Percentiles rank a stretch among this genome's conserved stretches.
These are phyloP conservation scores for Channa striata DNA, from an alignment of 2,797 vertebrate species.

Conservation along the genomic window DNA sequence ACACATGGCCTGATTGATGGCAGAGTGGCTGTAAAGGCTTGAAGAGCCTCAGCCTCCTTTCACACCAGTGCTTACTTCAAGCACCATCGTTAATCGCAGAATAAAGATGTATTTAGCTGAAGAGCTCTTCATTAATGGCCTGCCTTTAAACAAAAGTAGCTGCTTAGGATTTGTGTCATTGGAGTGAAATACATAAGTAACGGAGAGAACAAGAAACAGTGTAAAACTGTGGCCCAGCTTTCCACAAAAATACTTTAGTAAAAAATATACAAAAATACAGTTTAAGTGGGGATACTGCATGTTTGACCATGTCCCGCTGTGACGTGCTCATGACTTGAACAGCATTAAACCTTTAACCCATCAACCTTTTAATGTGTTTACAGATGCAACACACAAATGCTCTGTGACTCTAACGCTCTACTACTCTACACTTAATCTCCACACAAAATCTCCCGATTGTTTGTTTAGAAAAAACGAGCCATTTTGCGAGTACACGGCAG, in stretches of 20 bases:
- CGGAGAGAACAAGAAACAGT: conserved; percentile 38
- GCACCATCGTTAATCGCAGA: conserved; percentile 90
- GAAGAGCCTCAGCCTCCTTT: conserved; percentile 89
- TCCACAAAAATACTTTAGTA: not conserved
- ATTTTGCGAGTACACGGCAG: too few relatives aligned
- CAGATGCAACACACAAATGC: too few relatives aligned
- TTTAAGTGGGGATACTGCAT: not conserved
- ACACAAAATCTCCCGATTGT: too few relatives aligned
- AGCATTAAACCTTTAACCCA: too few relatives aligned
- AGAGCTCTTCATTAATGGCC: conserved; percentile 95
- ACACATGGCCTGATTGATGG: conserved; percentile 95
- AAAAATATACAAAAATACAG: not conserved
- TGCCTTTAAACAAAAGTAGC: conserved; percentile 90
- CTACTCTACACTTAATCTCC: too few relatives aligned
- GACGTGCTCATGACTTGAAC: too few relatives aligned
- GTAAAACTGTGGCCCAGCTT: conserved; percentile 28
- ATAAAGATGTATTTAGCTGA: conserved; percentile 93
- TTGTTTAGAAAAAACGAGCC: too few relatives aligned
- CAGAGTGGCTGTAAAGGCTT: conserved; percentile 93
- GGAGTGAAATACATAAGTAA: conserved; percentile 77
- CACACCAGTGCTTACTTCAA: conserved; percentile 87
- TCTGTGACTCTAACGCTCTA: too few relatives aligned
- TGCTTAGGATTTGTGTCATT: conserved; percentile 82
- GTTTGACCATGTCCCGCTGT: too few relatives aligned
- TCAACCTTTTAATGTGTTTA: too few relatives aligned